These are phyloP conservation scores for Ashinkailepas kermadecensis DNA, from an alignment of 2,888 invertebrate genomes.

Conservation along the genomic window DNA sequence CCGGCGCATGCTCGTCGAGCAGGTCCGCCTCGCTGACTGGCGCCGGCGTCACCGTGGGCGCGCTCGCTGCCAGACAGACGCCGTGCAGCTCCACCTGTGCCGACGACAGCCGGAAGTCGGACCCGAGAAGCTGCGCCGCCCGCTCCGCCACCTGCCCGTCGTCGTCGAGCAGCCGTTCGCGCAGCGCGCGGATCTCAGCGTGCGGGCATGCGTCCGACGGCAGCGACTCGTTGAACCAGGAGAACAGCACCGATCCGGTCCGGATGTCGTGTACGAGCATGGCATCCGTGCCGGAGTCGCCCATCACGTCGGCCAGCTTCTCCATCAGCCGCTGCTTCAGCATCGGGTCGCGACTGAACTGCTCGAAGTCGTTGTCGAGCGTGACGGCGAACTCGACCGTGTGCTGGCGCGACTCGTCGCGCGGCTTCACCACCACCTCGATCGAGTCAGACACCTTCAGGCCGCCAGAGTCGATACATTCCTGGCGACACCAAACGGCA, in stretches of 20 bases:
- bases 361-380: conserved; percentile 37
- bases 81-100: conserved; percentile 35
- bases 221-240: conserved; percentile 66
- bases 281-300: conserved; percentile 39
- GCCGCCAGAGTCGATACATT: conserved; percentile 32
- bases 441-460: conserved; percentile 30
- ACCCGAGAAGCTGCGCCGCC: conserved; percentile 37
- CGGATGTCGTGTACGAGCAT: conserved; percentile 37
- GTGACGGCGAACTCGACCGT: conserved; percentile 37
- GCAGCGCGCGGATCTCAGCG: conserved; percentile 42
- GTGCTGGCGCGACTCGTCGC: conserved; percentile 5
- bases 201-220: conserved; percentile 68
- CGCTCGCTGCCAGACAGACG: conserved; percentile 36
- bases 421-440: conserved; percentile 27
- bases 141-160: conserved; percentile 46
- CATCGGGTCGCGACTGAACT: conserved; percentile 39
- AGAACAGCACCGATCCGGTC: conserved; percentile 43
- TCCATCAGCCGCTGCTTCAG: conserved; percentile 38
- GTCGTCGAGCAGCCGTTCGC: conserved; percentile 54
- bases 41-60: conserved; percentile 36
- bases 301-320: conserved; percentile 40
- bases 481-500: conserved; percentile 25
- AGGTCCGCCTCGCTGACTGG: conserved; percentile 46
- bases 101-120: conserved; percentile 35
- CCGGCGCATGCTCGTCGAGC: conserved; percentile 44